Base-by-base conservation (phyloP, 2,797 vertebrate genomes). In the Aulostomus chinensis region DNA sequence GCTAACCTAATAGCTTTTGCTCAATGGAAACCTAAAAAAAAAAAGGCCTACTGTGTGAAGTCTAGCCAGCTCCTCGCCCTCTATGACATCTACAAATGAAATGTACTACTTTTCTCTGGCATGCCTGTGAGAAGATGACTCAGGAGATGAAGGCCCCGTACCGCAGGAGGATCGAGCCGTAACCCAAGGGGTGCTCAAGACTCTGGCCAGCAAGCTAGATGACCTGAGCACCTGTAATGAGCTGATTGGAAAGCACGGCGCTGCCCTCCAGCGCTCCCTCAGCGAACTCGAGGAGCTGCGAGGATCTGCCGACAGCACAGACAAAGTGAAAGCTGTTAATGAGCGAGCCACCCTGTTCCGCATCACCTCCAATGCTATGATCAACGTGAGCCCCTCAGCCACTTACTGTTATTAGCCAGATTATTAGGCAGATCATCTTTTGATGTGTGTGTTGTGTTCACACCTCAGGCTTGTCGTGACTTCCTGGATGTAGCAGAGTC, bases 301-400 rank as follows among this genome's bases (percentile, higher is more conserved):
- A 4, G 81, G 92, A 43, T 88, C 94, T 0, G 28, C 74, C 0
- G 94, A 98, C 55, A 91, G 91, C 26, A 78, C 91, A 0, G 96
- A 99, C 83, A 94, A 91, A 87, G 92, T 98, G 73, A 98, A 97
- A 79, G 87, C 88, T 0, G 93, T 96, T 46, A 96, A 94, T 0
- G 96, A 98, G 75, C 88, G 96, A 10, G 96, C 96, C 79, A 95
- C 95, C 9, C 95, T 98, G 64, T 96, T 99, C 87, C 92, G 96
- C 59, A 98, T 98, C 90, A 97, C 96, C 43, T 96, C 96, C 71
- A 99, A 99, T 96, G 96, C 96, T 92, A 98, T 98, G 96, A 95
- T 99, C 91, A 98, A 98, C 61, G 96, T 98, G 80, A 96, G 91
- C 76, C 32, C 24, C 22, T 40, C 33, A 39, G 34, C 10, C 8